A percentile compares a stretch with the other conserved stretches of the same genome.
These are phyloP conservation scores for Hypanus sabinus DNA, from an alignment of 2,113 vertebrate species.

Conservation along the genomic window DNA sequence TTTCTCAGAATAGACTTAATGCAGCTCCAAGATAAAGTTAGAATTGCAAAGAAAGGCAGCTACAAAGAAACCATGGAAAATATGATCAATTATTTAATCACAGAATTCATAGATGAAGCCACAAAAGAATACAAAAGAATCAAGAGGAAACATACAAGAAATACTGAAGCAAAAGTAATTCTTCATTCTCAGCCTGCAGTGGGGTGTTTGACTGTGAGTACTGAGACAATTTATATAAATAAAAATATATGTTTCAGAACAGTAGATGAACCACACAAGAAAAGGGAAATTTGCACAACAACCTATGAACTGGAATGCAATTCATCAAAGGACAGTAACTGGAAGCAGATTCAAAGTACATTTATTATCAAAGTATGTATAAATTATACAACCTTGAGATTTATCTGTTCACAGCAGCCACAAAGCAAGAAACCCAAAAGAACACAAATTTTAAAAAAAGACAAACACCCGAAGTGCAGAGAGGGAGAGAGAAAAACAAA, in stretches of 20 bases:
- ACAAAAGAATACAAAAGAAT: constrained; percentile 49
- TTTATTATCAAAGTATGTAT: no score
- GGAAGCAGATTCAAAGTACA: neutral
- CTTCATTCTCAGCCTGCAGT: constrained; percentile 41
- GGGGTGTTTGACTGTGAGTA: constrained; percentile 45
- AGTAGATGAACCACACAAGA: neutral
- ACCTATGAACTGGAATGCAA: neutral
- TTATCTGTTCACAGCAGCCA: no score
- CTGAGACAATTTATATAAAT: neutral
- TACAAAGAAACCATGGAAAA: neutral
- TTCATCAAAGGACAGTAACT: neutral
- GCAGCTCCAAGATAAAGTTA: neutral
- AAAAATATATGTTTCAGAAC: neutral
- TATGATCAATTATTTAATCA: constrained; percentile 43
- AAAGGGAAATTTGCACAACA: neutral
- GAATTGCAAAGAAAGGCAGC: neutral
- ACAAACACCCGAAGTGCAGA: no score
- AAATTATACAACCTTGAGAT: no score
- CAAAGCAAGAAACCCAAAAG: no score
- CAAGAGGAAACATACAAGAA: constrained; percentile 44
- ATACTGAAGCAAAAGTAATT: constrained; percentile 39
- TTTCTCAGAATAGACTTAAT: neutral
- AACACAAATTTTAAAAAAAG: no score
- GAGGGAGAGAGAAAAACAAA: no score
- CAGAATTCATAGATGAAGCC: constrained; percentile 45